Percentiles rank a stretch among this genome's conserved stretches.
Evolutionary conservation across 2,888 invertebrate genomes (phyloP).

Genomic region (Sphinx pinastri): DNA sequence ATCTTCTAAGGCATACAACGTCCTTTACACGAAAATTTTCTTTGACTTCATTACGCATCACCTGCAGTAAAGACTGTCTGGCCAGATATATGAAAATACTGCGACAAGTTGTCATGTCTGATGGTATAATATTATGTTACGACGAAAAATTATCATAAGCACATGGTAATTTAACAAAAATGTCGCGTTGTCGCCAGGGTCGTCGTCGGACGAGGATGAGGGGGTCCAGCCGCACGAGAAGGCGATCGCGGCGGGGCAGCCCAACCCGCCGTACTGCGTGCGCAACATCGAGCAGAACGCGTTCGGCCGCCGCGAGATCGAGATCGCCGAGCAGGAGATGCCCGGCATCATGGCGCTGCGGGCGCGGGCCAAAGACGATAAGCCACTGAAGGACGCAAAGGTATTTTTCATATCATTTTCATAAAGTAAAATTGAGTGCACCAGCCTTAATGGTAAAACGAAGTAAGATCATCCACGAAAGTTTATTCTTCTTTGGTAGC

Average conservation of each 20-base stretch:
- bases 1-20: too few relatives aligned
- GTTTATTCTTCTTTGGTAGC: too few relatives aligned
- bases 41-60: too few relatives aligned
- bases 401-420: slow-evolving; percentile 49
- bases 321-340: slow-evolving; percentile 99
- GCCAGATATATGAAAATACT: too few relatives aligned
- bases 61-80: too few relatives aligned
- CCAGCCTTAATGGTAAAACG: neutral
- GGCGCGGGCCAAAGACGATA: slow-evolving; percentile 95
- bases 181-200: slow-evolving; percentile 85
- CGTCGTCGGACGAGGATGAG: slow-evolving; percentile 96
- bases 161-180: too few relatives aligned
- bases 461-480: neutral
- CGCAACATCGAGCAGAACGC: slow-evolving; percentile 96
- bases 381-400: slow-evolving; percentile 97
- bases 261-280: slow-evolving; percentile 96
- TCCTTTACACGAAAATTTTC: too few relatives aligned
- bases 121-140: too few relatives aligned
- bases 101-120: too few relatives aligned
- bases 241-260: slow-evolving; percentile 92
- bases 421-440: neutral
- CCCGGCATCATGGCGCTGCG: slow-evolving; percentile 98
- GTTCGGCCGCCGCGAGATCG: slow-evolving; percentile 97
- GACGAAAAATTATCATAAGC: too few relatives aligned
- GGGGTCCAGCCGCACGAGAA: slow-evolving; percentile 95